Evolutionary conservation across 2,113 vertebrate species (phyloP).

Genomic region (Mastomys natalensis): DNA sequence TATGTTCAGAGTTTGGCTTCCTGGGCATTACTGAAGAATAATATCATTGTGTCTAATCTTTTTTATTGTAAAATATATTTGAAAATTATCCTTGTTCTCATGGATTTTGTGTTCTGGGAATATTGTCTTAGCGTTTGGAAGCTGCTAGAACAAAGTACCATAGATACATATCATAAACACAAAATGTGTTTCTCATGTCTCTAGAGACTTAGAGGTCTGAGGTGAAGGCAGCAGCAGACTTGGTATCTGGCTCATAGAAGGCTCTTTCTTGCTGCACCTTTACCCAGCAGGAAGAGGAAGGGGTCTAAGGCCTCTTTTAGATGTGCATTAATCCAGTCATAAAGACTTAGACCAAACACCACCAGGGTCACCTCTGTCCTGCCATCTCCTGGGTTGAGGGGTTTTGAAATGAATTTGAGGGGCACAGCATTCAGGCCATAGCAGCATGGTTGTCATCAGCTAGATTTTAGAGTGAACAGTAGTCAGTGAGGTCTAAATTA

Average conservation of each 20-base stretch:
- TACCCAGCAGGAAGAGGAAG: not conserved
- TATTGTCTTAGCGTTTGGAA: not conserved
- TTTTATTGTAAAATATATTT: conserved; percentile 36
- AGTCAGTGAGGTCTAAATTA: conserved; percentile 27
- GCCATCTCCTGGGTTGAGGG: not conserved
- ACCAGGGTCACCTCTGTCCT: not conserved
- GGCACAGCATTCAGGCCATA: not conserved
- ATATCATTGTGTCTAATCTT: not conserved
- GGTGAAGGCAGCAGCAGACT: not conserved
- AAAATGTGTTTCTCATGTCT: not conserved
- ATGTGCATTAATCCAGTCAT: not conserved
- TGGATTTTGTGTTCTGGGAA: conserved; percentile 39
- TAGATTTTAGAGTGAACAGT: conserved; percentile 35
- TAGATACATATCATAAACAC: not conserved
- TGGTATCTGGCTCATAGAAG: not conserved
- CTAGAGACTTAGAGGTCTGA: not conserved
- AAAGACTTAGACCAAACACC: not conserved
- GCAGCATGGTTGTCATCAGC: not conserved
- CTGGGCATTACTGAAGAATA: conserved; percentile 42
- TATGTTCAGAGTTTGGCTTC: conserved; percentile 7
- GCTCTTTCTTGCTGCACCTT: not conserved
- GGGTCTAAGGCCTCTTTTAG: not conserved
- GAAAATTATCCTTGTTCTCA: conserved; percentile 27
- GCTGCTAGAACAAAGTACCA: not conserved
- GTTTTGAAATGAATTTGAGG: not conserved